Evolutionary conservation across 2,888 invertebrate species (phyloP).

Genomic region (Caenorhabditis imperialis): DNA sequence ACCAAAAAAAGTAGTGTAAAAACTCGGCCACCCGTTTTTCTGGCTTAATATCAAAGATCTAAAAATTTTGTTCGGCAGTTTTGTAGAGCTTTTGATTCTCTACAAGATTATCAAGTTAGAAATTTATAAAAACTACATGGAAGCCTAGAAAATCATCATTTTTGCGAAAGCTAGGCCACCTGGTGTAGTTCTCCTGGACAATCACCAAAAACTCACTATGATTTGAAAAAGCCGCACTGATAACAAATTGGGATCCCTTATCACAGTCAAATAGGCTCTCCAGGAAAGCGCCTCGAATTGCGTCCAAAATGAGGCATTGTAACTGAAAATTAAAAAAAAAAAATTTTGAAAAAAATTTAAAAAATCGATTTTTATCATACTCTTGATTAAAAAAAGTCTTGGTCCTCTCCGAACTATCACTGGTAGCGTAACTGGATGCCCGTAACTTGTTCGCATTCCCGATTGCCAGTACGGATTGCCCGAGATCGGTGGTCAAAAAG

Average conservation of each 20-base stretch:
- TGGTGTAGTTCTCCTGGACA: no score
- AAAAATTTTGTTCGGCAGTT: no score
- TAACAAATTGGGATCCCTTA: slow-evolving; percentile 84
- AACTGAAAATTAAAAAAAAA: slow-evolving; percentile 56
- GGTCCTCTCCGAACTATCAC: slow-evolving; percentile 50
- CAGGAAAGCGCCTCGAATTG: slow-evolving; percentile 62
- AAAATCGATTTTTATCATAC: slow-evolving; percentile 11
- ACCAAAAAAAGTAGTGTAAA: no score
- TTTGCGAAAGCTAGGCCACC: no score
- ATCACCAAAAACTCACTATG: slow-evolving; percentile 84
- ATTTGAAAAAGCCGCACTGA: slow-evolving; percentile 91
- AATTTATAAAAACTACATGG: no score
- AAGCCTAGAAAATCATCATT: no score
- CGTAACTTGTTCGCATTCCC: slow-evolving; percentile 52
- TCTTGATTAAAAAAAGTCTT: slow-evolving; percentile 64
- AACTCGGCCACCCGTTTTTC: no score
- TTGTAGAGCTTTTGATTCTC: no score
- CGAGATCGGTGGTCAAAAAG: slow-evolving; percentile 60
- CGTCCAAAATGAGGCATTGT: slow-evolving; percentile 57
- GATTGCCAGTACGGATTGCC: slow-evolving; percentile 59
- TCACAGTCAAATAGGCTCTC: slow-evolving; percentile 85
- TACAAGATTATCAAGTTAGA: no score
- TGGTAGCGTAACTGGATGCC: slow-evolving; percentile 11
- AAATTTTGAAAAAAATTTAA: not conserved
- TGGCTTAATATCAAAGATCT: no score